Evolutionary conservation across 1,140 invertebrate genomes (phyloP), one percentile per base, ranked within the genome.

Genomic region (Monomorium pharaonis): DNA sequence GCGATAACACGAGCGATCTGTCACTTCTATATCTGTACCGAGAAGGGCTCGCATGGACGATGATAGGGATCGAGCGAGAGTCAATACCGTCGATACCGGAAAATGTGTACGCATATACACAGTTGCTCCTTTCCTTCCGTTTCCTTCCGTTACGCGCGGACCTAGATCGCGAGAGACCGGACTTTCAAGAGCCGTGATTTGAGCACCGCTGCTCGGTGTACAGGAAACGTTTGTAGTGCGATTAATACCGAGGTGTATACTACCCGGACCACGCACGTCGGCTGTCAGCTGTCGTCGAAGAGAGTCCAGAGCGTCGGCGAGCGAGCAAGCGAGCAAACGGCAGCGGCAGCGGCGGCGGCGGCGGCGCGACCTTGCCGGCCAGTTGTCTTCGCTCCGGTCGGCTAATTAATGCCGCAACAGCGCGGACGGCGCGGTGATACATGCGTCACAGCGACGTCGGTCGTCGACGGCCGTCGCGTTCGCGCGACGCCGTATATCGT

Each of bases 241-340:
- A 94, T 94, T 94, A 94, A 93, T 93, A 94, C 92, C 89, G 89
- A 90, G 91, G 91, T 90, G 91, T 93, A 89, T 94, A 94, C 94
- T 94, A 93, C 90, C 92, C 92, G 91, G 91, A 87, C 91, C 90
- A 89, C 93, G 91, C 88, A 94, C 91, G 92, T 94, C 89, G 91
- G 91, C 92, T 93, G 93, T 94, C 93, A 93, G 93, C 92, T 91
- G 76, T 89, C 85, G 88, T 80, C 83, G 80, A 89, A 90, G 89
- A 91, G 91, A 86, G 87, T 91, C 89, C 89, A 88, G 80, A 85
- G 83, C 70, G 72, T 62, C 89, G 80, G 51, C 77, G 42, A 84
- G 78, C 85, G 62, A 86, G 74, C 85, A 27, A 86, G 70, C 51
- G 7, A 2, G n/a, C 77, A 30, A 84, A 75, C 85, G 62, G n/a